Base-by-base conservation (phyloP, 2,888 invertebrate genomes). In the Eubasilissa splendida region DNA sequence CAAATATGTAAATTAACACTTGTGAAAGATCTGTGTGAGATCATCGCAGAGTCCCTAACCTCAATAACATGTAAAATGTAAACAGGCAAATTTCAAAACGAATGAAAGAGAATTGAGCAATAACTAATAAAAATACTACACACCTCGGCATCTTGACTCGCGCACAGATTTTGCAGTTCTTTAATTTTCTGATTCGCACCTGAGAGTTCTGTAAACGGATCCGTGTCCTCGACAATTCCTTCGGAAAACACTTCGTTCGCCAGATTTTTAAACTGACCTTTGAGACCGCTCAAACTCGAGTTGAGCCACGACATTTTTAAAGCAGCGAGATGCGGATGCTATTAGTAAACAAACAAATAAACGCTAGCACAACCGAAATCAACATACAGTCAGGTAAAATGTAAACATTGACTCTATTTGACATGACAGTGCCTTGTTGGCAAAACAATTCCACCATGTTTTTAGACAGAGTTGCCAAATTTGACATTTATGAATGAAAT, bases 201-300 rank as follows among this genome's bases (percentile, higher is more conserved):
- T 14, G 85, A 86, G 50, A 87, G 83, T 56, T 88, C 85, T 11
- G 84, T 84, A 14, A 84, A 84, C 84, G 82, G 86, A 85, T 84
- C 87, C 85, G 89, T 90, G 86, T 91, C 92, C 86, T 93, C 93
- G 81, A 90, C 92, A 85, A 91, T 91, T 84, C 91, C 92, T 85
- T 97, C 97, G 84, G 95, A 93, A 87, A 97, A 91, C 85, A 97
- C 96, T 89, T 96, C 97, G 87, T 95, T 95, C 81, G 97, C 97
- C 86, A 97, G 95, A 90, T 92, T 97, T 56, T 94, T 93, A 86
- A 97, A 93, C 91, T 97, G 97, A 85, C 96, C 97, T 88, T 96
- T 97, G 84, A 97, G 89, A 88, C 91, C 93, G 87, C 88, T 92
- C 84, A 93, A 89, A 89, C 92, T 92, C 85, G 93, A 91, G 87